Conservation (phyloP, 1,140 invertebrate species). For the Anastrepha ludens region DNA sequence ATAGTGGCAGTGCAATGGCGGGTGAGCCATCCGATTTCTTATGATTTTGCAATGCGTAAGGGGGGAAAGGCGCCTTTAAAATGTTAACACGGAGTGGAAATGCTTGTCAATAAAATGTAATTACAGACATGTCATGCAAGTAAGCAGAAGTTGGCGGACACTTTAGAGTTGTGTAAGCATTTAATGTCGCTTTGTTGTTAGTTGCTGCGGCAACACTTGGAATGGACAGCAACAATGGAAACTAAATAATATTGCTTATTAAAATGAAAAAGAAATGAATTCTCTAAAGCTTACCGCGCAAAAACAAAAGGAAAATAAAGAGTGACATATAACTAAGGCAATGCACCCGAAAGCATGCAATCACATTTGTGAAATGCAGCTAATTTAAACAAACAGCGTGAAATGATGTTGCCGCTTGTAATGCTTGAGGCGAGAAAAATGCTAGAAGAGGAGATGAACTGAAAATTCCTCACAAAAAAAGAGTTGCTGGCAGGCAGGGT, state of each 20-base stretch:
- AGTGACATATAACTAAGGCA: too few species aligned
- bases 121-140: slow-evolving; percentile 25
- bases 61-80: neutral
- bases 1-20: neutral
- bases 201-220: neutral
- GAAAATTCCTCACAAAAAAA: neutral
- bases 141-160: neutral
- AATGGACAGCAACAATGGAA: neutral
- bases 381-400: slow-evolving; percentile 27
- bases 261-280: neutral
- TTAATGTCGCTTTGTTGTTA: neutral
- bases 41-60: neutral
- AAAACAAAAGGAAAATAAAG: neutral
- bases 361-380: slow-evolving; percentile 40
- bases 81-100: neutral
- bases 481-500: neutral
- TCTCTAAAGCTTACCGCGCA: neutral
- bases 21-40: neutral
- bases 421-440: too few species aligned
- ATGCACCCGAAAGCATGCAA: slow-evolving; percentile 35
- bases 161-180: neutral
- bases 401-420: neutral
- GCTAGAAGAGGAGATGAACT: neutral
- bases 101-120: slow-evolving; percentile 47
- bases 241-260: neutral